Conservation (phyloP, 2,113 vertebrate genomes). For the Synodontis membranacea region DNA sequence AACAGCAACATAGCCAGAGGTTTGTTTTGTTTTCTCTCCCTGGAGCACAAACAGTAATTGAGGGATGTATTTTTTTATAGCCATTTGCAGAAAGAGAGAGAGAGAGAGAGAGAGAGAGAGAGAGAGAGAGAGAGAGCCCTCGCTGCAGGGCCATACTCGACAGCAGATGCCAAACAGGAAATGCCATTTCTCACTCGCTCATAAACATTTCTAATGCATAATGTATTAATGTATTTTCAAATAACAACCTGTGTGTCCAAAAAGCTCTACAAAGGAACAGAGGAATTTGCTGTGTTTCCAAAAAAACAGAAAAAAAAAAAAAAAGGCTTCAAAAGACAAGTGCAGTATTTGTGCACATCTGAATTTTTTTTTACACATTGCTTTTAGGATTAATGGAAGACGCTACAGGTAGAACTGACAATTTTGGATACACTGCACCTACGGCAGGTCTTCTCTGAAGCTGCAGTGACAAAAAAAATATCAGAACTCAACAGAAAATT, state of each 20-base stretch:
- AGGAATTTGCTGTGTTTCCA: not conserved
- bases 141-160: conserved; percentile 35
- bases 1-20: conserved; percentile 42
- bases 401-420: not conserved
- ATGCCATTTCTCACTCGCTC: conserved; percentile 39
- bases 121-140: conserved; percentile 30
- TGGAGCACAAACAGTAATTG: conserved; percentile 54
- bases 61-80: conserved; percentile 44
- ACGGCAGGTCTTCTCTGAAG: not conserved
- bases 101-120: conserved; percentile 12
- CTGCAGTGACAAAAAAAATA: not conserved
- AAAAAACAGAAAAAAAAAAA: too few species aligned
- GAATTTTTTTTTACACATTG: not conserved
- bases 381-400: not conserved
- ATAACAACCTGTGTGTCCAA: conserved; percentile 14
- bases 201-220: conserved; percentile 44
- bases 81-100: conserved; percentile 34
- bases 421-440: too few species aligned
- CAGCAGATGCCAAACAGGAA: conserved; percentile 36
- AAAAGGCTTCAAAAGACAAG: not conserved
- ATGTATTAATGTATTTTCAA: conserved; percentile 32
- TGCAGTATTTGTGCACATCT: not conserved
- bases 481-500: not conserved
- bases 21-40: conserved; percentile 54
- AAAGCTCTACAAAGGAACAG: conserved; percentile 8